Evolutionary conservation across 2,888 invertebrate species (phyloP).

Genomic region (Leptinotarsa peninsularis): DNA sequence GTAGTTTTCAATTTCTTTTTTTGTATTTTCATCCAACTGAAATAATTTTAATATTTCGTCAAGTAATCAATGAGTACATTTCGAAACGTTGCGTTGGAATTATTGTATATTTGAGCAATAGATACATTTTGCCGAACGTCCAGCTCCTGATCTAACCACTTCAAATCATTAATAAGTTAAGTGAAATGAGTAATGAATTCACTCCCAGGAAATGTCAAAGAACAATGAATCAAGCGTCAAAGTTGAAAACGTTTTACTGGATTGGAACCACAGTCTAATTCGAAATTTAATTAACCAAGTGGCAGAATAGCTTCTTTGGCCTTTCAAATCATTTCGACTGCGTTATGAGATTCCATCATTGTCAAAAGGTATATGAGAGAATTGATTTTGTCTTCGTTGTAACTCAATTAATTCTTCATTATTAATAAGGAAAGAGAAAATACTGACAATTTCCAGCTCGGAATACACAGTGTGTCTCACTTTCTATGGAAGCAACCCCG

Average conservation of each 20-base stretch:
- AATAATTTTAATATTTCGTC: too few species aligned
- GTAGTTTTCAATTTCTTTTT: too few species aligned
- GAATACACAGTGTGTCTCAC: too few species aligned
- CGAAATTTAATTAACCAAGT: slow-evolving; percentile 13
- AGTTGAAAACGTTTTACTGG: not conserved
- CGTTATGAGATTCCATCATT: slow-evolving; percentile 1
- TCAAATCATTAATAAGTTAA: not conserved
- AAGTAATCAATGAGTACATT: too few species aligned
- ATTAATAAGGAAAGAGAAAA: not conserved
- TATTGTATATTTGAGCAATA: not conserved
- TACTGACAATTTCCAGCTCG: too few species aligned
- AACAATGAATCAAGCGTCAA: not conserved
- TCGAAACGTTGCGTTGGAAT: too few species aligned
- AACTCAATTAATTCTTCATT: not conserved
- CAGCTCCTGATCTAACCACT: not conserved
- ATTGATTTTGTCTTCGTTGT: not conserved
- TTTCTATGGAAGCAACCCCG: too few species aligned
- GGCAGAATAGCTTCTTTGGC: not conserved
- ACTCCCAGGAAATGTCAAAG: not conserved
- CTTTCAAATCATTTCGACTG: slow-evolving; percentile 1
- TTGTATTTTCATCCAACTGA: too few species aligned
- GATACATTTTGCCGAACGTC: not conserved
- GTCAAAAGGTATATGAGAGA: not conserved
- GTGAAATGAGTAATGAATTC: not conserved
- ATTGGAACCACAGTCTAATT: not conserved